Percentiles rank a stretch among this genome's conserved stretches.
Evolutionary conservation across 2,113 vertebrate genomes (phyloP).

Genomic region (Gracilinanus agilis): DNA sequence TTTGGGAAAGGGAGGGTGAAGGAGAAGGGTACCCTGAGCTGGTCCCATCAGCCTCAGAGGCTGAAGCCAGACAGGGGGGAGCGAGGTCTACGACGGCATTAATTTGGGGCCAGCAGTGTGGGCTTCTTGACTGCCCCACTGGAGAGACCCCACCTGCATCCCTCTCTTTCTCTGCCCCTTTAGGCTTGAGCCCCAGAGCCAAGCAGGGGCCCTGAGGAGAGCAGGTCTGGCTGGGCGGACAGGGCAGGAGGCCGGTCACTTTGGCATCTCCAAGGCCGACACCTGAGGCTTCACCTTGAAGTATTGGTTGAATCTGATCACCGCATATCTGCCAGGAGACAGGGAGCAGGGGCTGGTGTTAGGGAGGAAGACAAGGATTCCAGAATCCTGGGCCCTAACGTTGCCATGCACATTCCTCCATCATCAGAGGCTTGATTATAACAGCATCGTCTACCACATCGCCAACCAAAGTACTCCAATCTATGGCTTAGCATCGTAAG

Average conservation of each 20-base stretch:
- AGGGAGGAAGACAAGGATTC: background rate
- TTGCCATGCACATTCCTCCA: background rate
- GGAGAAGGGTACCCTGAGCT: background rate
- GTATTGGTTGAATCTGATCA: conserved; percentile 96
- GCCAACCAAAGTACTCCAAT: background rate
- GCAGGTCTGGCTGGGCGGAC: background rate
- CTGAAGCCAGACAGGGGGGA: conserved; percentile 42
- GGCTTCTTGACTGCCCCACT: background rate
- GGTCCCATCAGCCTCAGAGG: conserved; percentile 10
- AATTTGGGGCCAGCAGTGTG: background rate
- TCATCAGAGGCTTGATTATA: background rate
- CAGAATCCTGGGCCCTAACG: background rate
- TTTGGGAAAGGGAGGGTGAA: conserved; percentile 27
- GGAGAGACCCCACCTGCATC: conserved; percentile 22
- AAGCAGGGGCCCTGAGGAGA: conserved; percentile 26
- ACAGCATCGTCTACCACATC: background rate
- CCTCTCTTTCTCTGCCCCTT: conserved; percentile 56
- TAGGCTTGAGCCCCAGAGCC: conserved; percentile 18
- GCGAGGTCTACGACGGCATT: conserved; percentile 46
- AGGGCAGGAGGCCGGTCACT: conserved; percentile 83
- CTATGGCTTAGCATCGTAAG: background rate
- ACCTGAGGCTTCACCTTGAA: conserved; percentile 96
- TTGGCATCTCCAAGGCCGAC: conserved; percentile 90
- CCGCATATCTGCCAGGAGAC: conserved; percentile 90
- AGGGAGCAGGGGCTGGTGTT: background rate